These are phyloP conservation scores for Symphodus melops DNA, from an alignment of 2,113 vertebrate genomes.

Conservation along the genomic window DNA sequence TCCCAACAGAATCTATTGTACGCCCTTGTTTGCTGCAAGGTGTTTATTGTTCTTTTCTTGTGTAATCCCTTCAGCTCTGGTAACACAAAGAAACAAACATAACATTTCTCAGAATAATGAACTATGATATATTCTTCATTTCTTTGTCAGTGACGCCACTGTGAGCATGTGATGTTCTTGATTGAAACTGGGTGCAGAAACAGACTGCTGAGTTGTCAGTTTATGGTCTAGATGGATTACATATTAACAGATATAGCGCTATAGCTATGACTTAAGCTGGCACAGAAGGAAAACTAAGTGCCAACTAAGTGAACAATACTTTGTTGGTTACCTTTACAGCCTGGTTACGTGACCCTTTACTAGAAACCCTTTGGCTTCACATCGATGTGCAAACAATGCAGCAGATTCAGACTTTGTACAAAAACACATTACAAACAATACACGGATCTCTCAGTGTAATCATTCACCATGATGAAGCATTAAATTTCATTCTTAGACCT, in stretches of 20 bases:
- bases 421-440: background rate
- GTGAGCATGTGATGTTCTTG: background rate
- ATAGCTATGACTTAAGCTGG: background rate
- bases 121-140: background rate
- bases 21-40: background rate
- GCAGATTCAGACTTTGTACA: background rate
- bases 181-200: background rate
- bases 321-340: background rate
- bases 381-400: background rate
- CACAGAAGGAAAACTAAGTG: background rate
- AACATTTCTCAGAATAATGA: background rate
- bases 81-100: background rate
- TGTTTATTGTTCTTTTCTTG: slow-evolving; percentile 27
- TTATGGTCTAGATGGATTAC: slow-evolving; percentile 27
- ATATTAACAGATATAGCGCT: slow-evolving; percentile 32
- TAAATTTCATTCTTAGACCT: background rate
- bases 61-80: background rate
- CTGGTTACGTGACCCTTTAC: background rate
- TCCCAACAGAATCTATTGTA: slow-evolving; percentile 9
- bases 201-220: background rate
- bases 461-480: background rate
- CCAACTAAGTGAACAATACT: background rate
- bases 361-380: background rate
- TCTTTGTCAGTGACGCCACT: slow-evolving; percentile 2
- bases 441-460: background rate